A percentile compares a stretch with the other conserved stretches of the same genome.
Conservation (phyloP, 2,113 vertebrate genomes). For the Xyrauchen texanus region DNA sequence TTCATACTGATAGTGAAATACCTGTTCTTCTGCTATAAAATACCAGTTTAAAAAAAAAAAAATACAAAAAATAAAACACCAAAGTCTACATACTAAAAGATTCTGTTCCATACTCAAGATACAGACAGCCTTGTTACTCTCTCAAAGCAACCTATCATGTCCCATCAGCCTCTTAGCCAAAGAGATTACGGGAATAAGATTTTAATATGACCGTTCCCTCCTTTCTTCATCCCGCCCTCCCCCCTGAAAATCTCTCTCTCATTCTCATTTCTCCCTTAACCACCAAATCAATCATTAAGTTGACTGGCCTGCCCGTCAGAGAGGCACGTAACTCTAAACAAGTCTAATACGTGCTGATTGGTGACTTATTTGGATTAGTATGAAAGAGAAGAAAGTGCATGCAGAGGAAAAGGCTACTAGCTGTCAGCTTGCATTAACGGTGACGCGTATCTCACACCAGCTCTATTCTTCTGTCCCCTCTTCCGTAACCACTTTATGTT, state of each 20-base stretch:
- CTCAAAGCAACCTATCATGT: constrained; percentile 2
- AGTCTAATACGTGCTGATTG: constrained; percentile 54
- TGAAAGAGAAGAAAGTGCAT: constrained; percentile 30
- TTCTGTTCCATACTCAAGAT: constrained; percentile 16
- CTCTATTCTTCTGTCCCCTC: constrained; percentile 12
- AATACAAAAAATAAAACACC: neutral
- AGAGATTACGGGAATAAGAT: constrained; percentile 53
- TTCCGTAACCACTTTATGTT: constrained; percentile 11
- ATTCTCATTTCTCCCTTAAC: constrained; percentile 41
- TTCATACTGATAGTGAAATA: neutral
- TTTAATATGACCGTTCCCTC: constrained; percentile 27
- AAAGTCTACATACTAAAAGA: constrained; percentile 46
- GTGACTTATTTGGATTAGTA: constrained; percentile 54
- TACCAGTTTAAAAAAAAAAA: too few species aligned
- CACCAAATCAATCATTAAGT: constrained; percentile 41
- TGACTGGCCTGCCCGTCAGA: constrained; percentile 28
- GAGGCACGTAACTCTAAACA: constrained; percentile 42
- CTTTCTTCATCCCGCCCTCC: constrained; percentile 45
- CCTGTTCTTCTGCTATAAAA: too few species aligned
- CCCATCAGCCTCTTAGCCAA: constrained; percentile 30
- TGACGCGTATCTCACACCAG: neutral
- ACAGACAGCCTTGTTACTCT: neutral
- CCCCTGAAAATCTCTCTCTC: constrained; percentile 47
- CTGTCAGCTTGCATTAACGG: constrained; percentile 48
- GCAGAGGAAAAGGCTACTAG: constrained; percentile 45